Conservation (phyloP, 2,888 invertebrate genomes). For the Dryococelus australis region DNA sequence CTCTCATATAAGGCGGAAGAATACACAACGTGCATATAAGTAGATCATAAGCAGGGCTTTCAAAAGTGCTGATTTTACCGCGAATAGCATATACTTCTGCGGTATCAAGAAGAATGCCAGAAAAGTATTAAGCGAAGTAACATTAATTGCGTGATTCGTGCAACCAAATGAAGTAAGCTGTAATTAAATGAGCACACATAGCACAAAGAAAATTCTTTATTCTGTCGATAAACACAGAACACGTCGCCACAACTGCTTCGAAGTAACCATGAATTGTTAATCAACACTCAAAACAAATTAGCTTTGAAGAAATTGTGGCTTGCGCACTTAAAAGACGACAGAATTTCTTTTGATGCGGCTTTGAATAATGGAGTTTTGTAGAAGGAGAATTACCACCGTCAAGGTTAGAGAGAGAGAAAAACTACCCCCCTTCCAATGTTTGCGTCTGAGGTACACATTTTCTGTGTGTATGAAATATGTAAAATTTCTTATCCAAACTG, state of each 20-base stretch:
- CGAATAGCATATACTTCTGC: no score
- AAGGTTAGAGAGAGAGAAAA: background rate
- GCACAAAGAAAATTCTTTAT: background rate
- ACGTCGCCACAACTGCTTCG: background rate
- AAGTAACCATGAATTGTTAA: background rate
- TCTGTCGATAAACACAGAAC: background rate
- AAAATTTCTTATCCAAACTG: background rate
- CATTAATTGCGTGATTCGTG: background rate
- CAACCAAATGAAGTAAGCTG: background rate
- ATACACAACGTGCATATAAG: no score
- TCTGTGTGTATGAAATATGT: background rate
- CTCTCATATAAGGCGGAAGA: no score
- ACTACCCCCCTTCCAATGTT: background rate
- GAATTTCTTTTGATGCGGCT: background rate
- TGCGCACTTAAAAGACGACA: background rate
- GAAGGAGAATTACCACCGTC: background rate
- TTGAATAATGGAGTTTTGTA: background rate
- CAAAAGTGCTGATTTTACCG: no score
- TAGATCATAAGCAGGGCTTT: no score
- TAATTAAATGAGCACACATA: background rate
- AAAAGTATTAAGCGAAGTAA: no score
- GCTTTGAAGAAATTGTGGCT: background rate
- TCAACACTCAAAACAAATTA: background rate
- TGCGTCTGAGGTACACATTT: background rate
- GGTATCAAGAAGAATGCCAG: no score